Evolutionary conservation across 2,113 vertebrate genomes (phyloP), one percentile per base, ranked within the genome.

Genomic region (Cichladusa arquata): DNA sequence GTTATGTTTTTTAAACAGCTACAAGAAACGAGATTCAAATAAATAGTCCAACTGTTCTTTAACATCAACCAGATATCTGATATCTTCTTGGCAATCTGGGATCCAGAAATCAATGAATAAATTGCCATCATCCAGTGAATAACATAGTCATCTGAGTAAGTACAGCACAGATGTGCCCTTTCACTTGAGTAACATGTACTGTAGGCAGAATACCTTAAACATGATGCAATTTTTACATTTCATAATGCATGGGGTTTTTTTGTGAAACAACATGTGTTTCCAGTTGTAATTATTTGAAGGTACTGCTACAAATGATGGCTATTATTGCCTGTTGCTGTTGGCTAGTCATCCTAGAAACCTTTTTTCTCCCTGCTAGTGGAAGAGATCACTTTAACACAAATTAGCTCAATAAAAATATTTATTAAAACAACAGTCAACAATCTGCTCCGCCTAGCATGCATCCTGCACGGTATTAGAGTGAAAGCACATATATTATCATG

Each of bases 21-120:
- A 44, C 29, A 79, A 72, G 80, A 42, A 78, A 67, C 9, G 50
- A 86, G 67, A 71, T 81, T 90, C 62, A 74, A 82, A 91, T 70
- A 29, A 62, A 56, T 60, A 94, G 65, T 65, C 82, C 72, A 83
- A 71, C 36, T 91, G 80, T 65, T 92, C 74, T 94, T 78, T 81
- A 92, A 45, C 48, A 88, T 94, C 48, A 42, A 16, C 36, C 73
- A 95, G 82, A 71, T 93, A 96, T 74, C 76, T 69, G 88, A 76
- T 92, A 92, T 50, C 84, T 85, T 82, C 65, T 93, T 85, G 76
- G 67, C 81, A 90, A 90, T 92, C 79, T 94, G 76, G 44, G 69
- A 88, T 90, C 69, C 53, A 93, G 86, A 95, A 96, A 94, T 94
- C 86, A 95, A 95, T 95, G 82, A 95, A 96, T 96, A 96, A 96